Evolutionary conservation across 2,113 vertebrate species (phyloP).

Genomic region (Sturnus vulgaris): DNA sequence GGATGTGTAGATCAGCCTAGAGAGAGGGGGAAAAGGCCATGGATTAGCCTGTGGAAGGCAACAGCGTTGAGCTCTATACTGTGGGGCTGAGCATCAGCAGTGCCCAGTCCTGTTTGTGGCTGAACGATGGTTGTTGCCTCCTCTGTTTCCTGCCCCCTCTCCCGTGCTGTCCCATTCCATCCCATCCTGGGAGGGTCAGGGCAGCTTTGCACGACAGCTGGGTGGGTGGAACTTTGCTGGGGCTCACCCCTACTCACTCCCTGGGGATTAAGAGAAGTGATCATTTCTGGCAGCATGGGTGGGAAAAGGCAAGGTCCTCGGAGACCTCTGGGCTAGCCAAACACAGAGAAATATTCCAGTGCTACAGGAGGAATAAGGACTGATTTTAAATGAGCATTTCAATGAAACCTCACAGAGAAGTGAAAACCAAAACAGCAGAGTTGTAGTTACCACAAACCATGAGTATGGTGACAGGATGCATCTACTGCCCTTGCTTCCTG

Average conservation of each 20-base stretch:
- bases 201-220: fast-evolving
- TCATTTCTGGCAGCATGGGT: background rate
- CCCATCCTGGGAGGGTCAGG: background rate
- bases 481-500: background rate
- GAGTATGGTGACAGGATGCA: fast-evolving
- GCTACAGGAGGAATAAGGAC: background rate
- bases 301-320: fast-evolving
- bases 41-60: background rate
- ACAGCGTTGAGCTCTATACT: fast-evolving
- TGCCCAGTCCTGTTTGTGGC: background rate
- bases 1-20: background rate
- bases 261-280: background rate
- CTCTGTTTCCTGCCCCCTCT: background rate
- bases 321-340: background rate
- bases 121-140: background rate
- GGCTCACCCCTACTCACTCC: background rate
- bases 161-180: fast-evolving
- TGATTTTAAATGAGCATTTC: background rate
- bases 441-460: background rate
- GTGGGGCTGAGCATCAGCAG: background rate
- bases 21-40: background rate
- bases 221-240: background rate
- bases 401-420: background rate
- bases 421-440: background rate
- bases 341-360: fast-evolving